phyloP scores from a whole-genome alignment of 2,797 vertebrate species.

The Bradypodion ventrale region DNA sequence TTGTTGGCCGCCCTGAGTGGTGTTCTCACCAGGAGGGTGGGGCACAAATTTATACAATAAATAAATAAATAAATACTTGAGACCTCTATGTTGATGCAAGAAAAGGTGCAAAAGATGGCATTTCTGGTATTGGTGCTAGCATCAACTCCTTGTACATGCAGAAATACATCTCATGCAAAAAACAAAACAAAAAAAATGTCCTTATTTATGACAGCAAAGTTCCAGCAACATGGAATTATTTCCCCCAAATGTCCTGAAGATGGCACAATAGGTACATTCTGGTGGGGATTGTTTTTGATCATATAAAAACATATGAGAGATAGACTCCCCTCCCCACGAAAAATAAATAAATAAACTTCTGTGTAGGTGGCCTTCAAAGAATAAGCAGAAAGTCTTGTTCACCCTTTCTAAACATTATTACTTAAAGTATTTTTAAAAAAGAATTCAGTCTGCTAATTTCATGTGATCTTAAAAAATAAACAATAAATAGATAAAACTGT shows the following conservation, averaged over 20 bases:
- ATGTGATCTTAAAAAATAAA: constrained; percentile 52
- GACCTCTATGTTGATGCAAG: neutral
- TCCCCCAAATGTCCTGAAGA: constrained; percentile 74
- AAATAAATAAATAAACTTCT: constrained; percentile 54
- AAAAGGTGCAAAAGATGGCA: neutral
- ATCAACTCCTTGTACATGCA: neutral
- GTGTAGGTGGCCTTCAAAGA: constrained; percentile 48
- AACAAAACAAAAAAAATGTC: neutral
- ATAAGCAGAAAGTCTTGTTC: constrained; percentile 58
- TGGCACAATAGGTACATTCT: constrained; percentile 75
- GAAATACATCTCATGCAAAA: neutral
- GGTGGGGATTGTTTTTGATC: constrained; percentile 23
- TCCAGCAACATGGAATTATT: constrained; percentile 36
- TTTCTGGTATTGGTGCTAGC: neutral
- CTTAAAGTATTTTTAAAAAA: constrained; percentile 64
- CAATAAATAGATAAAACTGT: constrained; percentile 48
- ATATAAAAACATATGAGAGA: no score
- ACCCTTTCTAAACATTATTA: constrained; percentile 63
- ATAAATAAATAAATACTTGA: no score
- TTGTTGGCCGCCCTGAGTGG: no score
- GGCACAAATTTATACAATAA: no score
- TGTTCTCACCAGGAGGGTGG: no score
- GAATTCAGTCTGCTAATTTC: constrained; percentile 60
- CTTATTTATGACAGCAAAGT: constrained; percentile 12
- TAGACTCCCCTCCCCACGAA: no score